Evolutionary conservation across 2,888 invertebrate species (phyloP), one percentile per base, ranked within the genome.

Genomic region (Himalopsyche kuldschensis): DNA sequence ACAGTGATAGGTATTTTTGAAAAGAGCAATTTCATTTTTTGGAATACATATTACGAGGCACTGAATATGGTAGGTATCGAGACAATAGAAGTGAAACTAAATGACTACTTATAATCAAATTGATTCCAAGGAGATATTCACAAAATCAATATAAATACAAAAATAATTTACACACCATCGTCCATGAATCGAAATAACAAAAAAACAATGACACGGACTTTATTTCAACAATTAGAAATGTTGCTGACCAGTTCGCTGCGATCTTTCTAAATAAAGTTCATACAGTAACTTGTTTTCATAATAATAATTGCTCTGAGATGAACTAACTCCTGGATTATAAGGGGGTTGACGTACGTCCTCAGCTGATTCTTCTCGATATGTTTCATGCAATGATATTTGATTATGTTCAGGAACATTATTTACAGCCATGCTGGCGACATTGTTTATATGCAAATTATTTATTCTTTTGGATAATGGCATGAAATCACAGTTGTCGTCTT

Each of bases 381-480:
- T 84, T 84, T 78, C 86, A 41, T 77, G 84, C 35, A 31, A 79
- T 31, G 31, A 89, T 88, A 82, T 90, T 89, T 86, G 90, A 88
- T 84, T 55, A 30, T 80, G 84, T 63, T 78, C 82, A 83, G 75
- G 81, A 47, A 80, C 77, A 79, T 84, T 80, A 80, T 84, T 83
- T 3, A 82, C 83, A 46, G 48, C 75, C 81, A 83, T 82, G 30
- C 46, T 84, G 17, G 76, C 77, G 27, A 84, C 92, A 89, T 93
- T 93, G 88, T 95, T 95, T 87, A 97, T 94, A 88, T 97, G 97
- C 80, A 97, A 92, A 91, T 97, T 97, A 89, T 97, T 97, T 87
- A 97, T 97, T 88, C 97, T 93, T 90, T 97, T 97, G 17, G 97
- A 97, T 80, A 97, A 90, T 81, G 97, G 97, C 93, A 96, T 95